phyloP scores from a whole-genome alignment of 2,888 invertebrate genomes.

The Epinotia ramella region DNA sequence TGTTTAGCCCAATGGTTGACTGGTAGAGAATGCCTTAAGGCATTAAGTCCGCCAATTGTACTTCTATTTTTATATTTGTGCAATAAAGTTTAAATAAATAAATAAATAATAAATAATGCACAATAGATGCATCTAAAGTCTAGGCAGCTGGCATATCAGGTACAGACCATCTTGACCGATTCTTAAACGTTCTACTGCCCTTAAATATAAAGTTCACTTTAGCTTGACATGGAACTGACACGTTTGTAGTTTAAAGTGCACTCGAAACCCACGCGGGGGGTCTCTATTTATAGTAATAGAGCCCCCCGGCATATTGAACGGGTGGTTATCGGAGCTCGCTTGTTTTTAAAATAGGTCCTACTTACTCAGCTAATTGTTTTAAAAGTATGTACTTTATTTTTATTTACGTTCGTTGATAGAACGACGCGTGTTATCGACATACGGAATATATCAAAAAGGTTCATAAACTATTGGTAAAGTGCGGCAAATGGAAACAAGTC shows the following conservation, averaged over 20 bases:
- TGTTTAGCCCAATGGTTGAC: no score
- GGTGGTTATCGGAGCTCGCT: constrained; percentile 25
- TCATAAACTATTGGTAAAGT: no score
- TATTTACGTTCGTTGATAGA: neutral
- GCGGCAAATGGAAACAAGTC: no score
- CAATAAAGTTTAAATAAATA: no score
- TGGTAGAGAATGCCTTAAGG: no score
- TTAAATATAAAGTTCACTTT: constrained; percentile 1
- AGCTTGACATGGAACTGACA: constrained; percentile 3
- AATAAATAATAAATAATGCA: no score
- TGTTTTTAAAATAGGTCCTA: constrained; percentile 32
- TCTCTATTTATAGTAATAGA: constrained; percentile 43
- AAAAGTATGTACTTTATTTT: constrained; percentile 5
- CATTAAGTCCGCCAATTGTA: no score
- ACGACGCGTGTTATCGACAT: neutral
- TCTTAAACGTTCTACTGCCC: neutral
- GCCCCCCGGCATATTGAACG: constrained; percentile 35
- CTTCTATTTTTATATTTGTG: no score
- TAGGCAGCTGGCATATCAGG: constrained; percentile 2
- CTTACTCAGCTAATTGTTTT: neutral
- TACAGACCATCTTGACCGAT: neutral
- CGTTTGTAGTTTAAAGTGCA: constrained; percentile 27
- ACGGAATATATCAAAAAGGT: neutral
- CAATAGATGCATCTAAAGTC: constrained; percentile 24
- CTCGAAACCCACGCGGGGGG: constrained; percentile 39